A percentile compares a stretch with the other conserved stretches of the same genome.
phyloP scores from a whole-genome alignment of 2,113 vertebrate genomes.

The Ptychochromis oligacanthus region DNA sequence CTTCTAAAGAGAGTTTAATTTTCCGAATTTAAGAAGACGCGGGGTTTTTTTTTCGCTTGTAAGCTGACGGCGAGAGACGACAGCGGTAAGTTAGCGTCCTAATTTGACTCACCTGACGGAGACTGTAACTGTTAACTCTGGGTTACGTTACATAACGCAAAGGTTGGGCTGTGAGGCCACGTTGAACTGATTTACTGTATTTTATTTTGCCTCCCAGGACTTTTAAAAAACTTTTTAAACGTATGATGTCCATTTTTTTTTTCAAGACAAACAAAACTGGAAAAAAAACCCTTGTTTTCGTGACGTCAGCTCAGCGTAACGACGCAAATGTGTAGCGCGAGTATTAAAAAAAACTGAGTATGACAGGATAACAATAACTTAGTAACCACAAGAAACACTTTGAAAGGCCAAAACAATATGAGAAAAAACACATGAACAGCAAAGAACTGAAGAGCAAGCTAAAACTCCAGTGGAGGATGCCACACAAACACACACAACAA shows the following conservation, averaged over 20 bases:
- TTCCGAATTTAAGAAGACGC: accelerated
- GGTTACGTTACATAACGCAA: accelerated
- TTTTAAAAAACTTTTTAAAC: not conserved
- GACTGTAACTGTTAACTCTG: not conserved
- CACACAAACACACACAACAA: not conserved
- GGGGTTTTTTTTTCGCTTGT: not conserved
- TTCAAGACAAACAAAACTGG: not conserved
- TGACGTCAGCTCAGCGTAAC: not conserved
- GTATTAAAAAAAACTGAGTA: too few relatives aligned
- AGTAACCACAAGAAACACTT: not conserved
- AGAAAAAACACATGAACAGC: not conserved
- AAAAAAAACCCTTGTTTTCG: accelerated
- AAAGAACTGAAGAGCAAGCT: not conserved
- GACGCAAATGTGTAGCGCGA: too few relatives aligned
- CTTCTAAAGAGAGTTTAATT: not conserved
- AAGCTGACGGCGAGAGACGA: not conserved
- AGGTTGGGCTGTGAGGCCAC: too few relatives aligned
- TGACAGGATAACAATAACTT: not conserved
- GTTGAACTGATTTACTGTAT: too few relatives aligned
- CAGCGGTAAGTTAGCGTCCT: not conserved
- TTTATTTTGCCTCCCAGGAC: too few relatives aligned
- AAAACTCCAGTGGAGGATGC: not conserved
- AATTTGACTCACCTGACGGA: not conserved
- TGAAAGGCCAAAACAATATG: not conserved
- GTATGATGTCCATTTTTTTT: not conserved